Evolutionary conservation across 2,888 invertebrate genomes (phyloP), one percentile per base, ranked within the genome.

Genomic region (Unio delphinus): DNA sequence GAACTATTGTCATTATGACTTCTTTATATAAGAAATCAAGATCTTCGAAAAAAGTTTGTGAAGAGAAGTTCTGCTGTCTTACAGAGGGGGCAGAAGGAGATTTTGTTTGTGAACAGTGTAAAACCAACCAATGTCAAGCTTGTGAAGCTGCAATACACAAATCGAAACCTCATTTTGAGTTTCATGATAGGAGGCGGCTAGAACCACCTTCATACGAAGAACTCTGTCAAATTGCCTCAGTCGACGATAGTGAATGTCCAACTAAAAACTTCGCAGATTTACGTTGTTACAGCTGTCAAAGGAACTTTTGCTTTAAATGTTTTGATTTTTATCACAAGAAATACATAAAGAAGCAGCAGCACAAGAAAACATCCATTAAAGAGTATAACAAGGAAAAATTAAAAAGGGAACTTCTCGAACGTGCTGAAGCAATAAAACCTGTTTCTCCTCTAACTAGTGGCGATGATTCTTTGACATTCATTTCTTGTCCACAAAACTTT

Each of bases 191-290:
- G 65, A 76, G 80, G 64, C 65, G 70, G 30, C 74, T 90, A 30
- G 80, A 81, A 54, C 76, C 75, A 4, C 85, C 86, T 23, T 77
- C 85, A 20, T 73, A 73, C 7, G 85, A 87, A 59, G 77, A 83
- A 65, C 78, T 90, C 5, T 90, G 90, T 76, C 86, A 88, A 60
- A 79, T 80, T 55, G 74, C 74, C 55, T 72, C 65, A 15, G 58
- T 73, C 55, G 73, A 72, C 45, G 72, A 72, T 68, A 66, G 74
- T 63, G 75, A 73, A 23, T 90, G 90, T 72, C 73, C 73, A 59
- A 83, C 86, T 20, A 76, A 79, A 67, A 90, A 90, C 74, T 90
- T 83, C 78, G 87, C 89, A 20, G 90, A 90, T 78, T 70, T 90
- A 18, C 79, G 83, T 60, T 90, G 90, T 78, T 83, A 84, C 61